Evolutionary conservation across 2,888 invertebrate species (phyloP).

Genomic region (Limnephilus lunatus): DNA sequence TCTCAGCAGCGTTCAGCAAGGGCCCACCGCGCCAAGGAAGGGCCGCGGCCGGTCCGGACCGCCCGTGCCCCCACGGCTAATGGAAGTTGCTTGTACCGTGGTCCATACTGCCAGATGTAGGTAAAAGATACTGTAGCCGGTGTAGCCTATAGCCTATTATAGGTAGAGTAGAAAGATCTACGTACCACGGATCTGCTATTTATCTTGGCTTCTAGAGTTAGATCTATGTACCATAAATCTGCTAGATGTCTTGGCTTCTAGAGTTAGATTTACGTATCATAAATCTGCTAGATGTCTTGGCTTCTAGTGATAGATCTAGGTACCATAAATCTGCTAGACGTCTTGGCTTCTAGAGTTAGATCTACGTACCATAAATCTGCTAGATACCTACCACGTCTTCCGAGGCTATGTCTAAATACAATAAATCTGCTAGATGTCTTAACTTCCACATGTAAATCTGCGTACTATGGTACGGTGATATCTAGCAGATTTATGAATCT

Average conservation of each 20-base stretch:
- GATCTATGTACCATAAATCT: neutral
- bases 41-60: neutral
- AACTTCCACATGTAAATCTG: too few relatives aligned
- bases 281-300: too few relatives aligned
- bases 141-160: neutral
- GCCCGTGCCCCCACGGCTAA: neutral
- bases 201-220: neutral
- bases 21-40: neutral
- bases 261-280: neutral
- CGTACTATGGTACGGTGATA: too few relatives aligned
- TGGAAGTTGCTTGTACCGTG: slow-evolving; percentile 34
- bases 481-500: too few relatives aligned
- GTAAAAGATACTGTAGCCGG: too few relatives aligned
- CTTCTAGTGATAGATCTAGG: too few relatives aligned
- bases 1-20: neutral
- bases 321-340: too few relatives aligned
- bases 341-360: too few relatives aligned
- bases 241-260: neutral
- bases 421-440: too few relatives aligned
- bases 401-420: too few relatives aligned
- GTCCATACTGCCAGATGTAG: neutral
- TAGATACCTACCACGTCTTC: too few relatives aligned
- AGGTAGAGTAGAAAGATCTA: neutral
- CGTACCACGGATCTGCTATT: neutral
- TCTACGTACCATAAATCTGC: too few relatives aligned